Percentiles rank a stretch among this genome's conserved stretches.
Evolutionary conservation across 1,140 invertebrate species (phyloP).

Genomic region (Bombus picipes): DNA sequence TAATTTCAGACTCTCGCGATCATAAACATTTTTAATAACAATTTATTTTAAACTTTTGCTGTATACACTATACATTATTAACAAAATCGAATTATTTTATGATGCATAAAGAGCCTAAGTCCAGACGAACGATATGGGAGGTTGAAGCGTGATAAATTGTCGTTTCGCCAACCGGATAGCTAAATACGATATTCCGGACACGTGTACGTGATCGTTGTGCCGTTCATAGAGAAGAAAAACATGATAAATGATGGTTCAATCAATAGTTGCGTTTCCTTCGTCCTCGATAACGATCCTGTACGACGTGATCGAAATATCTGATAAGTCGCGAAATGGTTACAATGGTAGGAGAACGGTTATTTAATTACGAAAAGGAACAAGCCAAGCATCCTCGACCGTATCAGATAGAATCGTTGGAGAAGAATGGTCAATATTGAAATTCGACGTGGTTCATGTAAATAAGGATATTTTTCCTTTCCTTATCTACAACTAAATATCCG

Average conservation of each 20-base stretch:
- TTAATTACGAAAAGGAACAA: conserved; percentile 1
- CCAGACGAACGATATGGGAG: background rate
- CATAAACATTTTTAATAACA: too few relatives aligned
- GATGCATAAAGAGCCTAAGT: background rate
- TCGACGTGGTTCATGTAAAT: background rate
- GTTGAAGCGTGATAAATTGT: conserved; percentile 59
- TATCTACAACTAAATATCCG: background rate
- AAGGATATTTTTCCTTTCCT: background rate
- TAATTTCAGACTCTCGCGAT: too few relatives aligned
- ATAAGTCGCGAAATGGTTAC: background rate
- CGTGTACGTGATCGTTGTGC: conserved; percentile 56
- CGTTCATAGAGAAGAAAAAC: conserved; percentile 36
- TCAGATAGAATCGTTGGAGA: background rate
- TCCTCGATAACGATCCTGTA: conserved; percentile 17
- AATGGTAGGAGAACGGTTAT: background rate
- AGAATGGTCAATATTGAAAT: background rate
- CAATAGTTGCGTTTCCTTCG: conserved; percentile 57
- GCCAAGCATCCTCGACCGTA: background rate
- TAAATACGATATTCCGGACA: conserved; percentile 65
- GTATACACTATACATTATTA: background rate
- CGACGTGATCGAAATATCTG: conserved; percentile 34
- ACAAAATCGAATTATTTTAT: conserved; percentile 45
- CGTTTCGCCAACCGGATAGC: conserved; percentile 44
- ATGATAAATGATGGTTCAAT: conserved; percentile 65
- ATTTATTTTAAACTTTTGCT: too few relatives aligned